Base-by-base conservation (phyloP, 2,113 vertebrate genomes). In the Acanthochromis polyacanthus region DNA sequence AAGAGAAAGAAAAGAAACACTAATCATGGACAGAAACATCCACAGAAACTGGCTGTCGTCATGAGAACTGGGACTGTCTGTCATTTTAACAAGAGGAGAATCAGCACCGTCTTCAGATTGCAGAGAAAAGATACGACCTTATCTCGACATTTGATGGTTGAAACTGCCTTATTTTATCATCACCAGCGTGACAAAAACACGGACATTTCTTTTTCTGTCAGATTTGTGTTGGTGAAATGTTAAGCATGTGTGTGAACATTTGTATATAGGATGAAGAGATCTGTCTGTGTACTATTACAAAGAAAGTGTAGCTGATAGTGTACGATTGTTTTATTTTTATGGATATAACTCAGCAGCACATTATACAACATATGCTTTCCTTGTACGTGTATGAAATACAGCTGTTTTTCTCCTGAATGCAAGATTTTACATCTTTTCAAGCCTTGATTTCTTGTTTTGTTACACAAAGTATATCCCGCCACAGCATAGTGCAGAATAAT, bases 211-310 rank as follows among this genome's bases (percentile, higher is more conserved):
- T 19, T 51, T 9, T 30, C 7, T 57, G 17, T 80, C 52, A 58
- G 65, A 78, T 67, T 57, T 69, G 19, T 65, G 10, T 78, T 64
- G 75, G 59, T 76, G 53, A 74, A 51, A 69, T 72, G 63, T 83
- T 76, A 60, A n/a, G 70, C 57, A 58, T 82, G 76, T 78, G 72
- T 84, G 75, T 84, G 85, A 78, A 80, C 70, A 64, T 89, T 86
- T 92, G 89, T 91, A 89, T 45, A 91, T 87, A 80, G 63, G 52
- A 81, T 62, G 22, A 56, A 84, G 40, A 78, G n/a, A 46, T 76
- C 32, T 63, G 53, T 25, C 56, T 81, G 51, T 82, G 85, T 68
- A 76, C 66, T 28, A 55, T 80, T 75, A 25, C 59, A 65, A 71
- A 77, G 76, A 66, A 52, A 11, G 1, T 79, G 30, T 75, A 84